Conservation (phyloP, 2,888 invertebrate genomes). For the Peribatodes rhomboidaria region DNA sequence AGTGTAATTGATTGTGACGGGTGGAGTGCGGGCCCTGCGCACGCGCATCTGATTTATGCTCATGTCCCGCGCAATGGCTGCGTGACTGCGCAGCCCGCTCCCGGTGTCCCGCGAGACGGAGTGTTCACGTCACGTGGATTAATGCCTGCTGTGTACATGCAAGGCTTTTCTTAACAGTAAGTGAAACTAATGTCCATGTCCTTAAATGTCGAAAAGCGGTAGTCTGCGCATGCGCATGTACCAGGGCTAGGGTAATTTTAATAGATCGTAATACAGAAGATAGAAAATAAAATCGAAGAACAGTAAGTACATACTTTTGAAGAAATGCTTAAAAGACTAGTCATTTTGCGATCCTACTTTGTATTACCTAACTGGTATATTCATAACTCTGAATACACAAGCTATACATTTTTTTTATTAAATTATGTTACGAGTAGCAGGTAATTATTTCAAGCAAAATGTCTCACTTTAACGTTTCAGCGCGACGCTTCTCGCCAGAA, state of each 20-base stretch:
- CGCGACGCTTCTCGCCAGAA: no score
- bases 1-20: conserved; percentile 23
- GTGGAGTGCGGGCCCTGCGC: conserved; percentile 36
- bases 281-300: no score
- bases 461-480: no score
- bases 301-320: no score
- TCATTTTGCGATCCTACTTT: no score
- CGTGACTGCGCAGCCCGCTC: conserved; percentile 5
- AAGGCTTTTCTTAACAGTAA: not conserved
- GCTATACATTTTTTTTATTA: no score
- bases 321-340: no score
- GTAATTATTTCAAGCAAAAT: no score
- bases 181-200: conserved; percentile 7
- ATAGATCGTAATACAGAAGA: not conserved
- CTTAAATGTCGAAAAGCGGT: not conserved
- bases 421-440: no score
- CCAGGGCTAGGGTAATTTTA: not conserved
- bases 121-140: conserved; percentile 17
- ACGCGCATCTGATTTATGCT: conserved; percentile 43
- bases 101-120: conserved; percentile 25
- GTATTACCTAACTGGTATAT: no score
- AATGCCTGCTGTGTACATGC: conserved; percentile 10
- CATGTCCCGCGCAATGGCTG: conserved; percentile 16
- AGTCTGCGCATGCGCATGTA: not conserved
- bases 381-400: no score